phyloP scores from a whole-genome alignment of 92 coral and sea anemone species.

The Zoanthus sansibaricus region DNA sequence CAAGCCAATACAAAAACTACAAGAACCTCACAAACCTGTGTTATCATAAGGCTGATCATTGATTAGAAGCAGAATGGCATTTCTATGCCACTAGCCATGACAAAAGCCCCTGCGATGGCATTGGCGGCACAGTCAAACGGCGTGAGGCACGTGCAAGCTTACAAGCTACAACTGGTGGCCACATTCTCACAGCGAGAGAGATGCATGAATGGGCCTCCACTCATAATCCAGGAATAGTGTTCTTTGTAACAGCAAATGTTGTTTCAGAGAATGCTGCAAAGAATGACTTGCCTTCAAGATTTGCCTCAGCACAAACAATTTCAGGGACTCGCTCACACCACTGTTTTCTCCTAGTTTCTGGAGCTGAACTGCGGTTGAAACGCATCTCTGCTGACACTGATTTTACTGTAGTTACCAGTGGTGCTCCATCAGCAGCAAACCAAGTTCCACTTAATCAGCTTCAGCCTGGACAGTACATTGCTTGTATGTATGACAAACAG shows the following conservation, averaged over 20 bases:
- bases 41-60: constrained; percentile 27
- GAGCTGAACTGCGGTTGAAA: constrained; percentile 1
- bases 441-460: constrained; percentile 8
- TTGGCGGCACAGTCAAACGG: constrained; percentile 44
- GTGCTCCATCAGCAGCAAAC: constrained; percentile 27
- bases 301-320: constrained; percentile 21
- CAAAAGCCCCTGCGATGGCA: constrained; percentile 27
- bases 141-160: constrained; percentile 32
- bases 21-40: not conserved
- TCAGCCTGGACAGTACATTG: constrained; percentile 33
- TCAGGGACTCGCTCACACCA: constrained; percentile 24
- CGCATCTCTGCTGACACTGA: constrained; percentile 12
- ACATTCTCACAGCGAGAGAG: constrained; percentile 18
- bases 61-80: constrained; percentile 20
- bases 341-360: constrained; percentile 14
- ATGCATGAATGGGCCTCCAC: constrained; percentile 8
- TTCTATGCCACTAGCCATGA: constrained; percentile 31
- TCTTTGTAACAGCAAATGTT: constrained; percentile 23
- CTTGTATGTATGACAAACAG: constrained; percentile 25
- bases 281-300: constrained; percentile 11
- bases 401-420: constrained; percentile 25
- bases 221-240: constrained; percentile 17
- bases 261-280: constrained; percentile 22
- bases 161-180: constrained; percentile 41
- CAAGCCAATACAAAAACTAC: not conserved